Percentiles rank a stretch among this genome's conserved stretches.
Conservation (phyloP, 2,797 vertebrate species). For the Falco novaeseelandiae region DNA sequence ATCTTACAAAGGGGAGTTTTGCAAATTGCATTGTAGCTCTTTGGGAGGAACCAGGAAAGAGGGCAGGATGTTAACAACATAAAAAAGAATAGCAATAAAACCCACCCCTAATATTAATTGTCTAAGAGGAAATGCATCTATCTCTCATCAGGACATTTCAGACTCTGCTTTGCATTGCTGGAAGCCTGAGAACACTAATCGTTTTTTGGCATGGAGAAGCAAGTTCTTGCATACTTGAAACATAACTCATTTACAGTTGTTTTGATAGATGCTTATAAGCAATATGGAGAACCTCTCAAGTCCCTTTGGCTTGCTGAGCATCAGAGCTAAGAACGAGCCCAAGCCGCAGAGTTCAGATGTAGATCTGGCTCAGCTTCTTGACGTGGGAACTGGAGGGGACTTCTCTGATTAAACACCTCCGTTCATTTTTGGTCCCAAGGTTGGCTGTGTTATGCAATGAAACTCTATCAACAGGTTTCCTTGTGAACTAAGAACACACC, state of each 20-base stretch:
- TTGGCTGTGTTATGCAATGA: background rate
- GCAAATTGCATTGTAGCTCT: slow-evolving; percentile 59
- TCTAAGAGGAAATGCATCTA: slow-evolving; percentile 71
- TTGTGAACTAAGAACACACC: background rate
- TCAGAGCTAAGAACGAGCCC: background rate
- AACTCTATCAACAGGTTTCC: background rate
- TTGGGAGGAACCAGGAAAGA: slow-evolving; percentile 72
- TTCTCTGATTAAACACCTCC: background rate
- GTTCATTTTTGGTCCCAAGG: background rate
- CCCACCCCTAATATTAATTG: slow-evolving; percentile 72
- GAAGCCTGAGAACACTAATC: slow-evolving; percentile 65
- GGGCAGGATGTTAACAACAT: slow-evolving; percentile 70
- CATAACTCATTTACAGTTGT: slow-evolving; percentile 65
- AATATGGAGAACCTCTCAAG: slow-evolving; percentile 40
- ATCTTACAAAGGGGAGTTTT: slow-evolving; percentile 56
- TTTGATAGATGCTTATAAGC: slow-evolving; percentile 61
- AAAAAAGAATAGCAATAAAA: slow-evolving; percentile 72
- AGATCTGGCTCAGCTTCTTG: slow-evolving; percentile 3
- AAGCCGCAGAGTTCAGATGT: background rate
- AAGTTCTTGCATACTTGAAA: slow-evolving; percentile 62
- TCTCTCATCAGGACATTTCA: slow-evolving; percentile 71
- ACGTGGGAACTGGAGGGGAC: background rate
- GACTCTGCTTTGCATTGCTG: slow-evolving; percentile 68
- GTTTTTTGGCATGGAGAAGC: slow-evolving; percentile 59
- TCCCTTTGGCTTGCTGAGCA: background rate